Base-by-base conservation (phyloP, 2,797 vertebrate genomes). In the Poecilia picta region DNA sequence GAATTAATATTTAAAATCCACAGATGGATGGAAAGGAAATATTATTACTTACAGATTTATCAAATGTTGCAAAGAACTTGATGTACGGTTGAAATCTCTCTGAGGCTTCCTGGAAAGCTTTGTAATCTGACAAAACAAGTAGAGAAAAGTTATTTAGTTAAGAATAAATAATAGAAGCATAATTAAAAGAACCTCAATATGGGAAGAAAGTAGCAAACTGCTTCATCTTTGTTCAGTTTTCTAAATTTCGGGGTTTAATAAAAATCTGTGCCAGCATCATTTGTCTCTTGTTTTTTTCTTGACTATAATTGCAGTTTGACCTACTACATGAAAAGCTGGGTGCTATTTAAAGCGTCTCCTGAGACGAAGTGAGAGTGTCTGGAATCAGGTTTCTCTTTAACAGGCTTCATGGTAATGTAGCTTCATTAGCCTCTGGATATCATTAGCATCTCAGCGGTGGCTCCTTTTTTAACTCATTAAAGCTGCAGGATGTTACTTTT, bases 41-140 rank as follows among this genome's bases (percentile, higher is more conserved):
- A 23, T 70, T 68, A 8, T 20, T 23, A 93, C 98, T 96, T 92
- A 99, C 98, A 85, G 97, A 97, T 96, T 99, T 99, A 88, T 99
- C 97, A 1, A 98, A 99, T 0, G 98, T 99, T 55, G 97, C 98
- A 85, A 99, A 99, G 91, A 99, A 99, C 89, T 97, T 98, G 93
- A 99, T 91, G 33, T 98, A 99, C 0, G 98, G 98, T 75, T 99
- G 98, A 89, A 99, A 99, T 53, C 96, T 97, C 87, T 98, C 98
- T 0, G 98, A 98, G 0, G 98, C 97, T 89, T 97, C 97, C 92
- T 97, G 97, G 87, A 98, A 99, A 43, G 97, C 97, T 90, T 96
- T 98, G 87, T 96, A 99, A 93, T 99, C 98, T 99, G 94, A 71
- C 20, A 73, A 77, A 74, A 47, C 77, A 62, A 76, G 66, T 15